Evolutionary conservation across 2,113 vertebrate genomes (phyloP).

Genomic region (Dipodomys ordii): DNA sequence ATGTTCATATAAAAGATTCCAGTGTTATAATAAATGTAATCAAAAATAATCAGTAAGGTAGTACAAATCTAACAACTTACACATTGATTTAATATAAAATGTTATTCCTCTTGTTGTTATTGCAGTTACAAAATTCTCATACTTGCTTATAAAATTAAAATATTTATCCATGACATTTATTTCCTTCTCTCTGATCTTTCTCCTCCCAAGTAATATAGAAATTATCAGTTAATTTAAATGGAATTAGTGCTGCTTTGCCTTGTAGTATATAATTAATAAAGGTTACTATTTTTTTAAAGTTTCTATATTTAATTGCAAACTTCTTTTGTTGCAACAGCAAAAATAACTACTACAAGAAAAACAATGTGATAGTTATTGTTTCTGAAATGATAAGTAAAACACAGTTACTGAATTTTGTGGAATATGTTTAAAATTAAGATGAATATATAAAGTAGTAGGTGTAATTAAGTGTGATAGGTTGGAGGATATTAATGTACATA

Average conservation of each 20-base stretch:
- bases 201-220: slow-evolving; percentile 16
- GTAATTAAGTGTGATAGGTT: neutral
- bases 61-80: neutral
- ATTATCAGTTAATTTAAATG: slow-evolving; percentile 59
- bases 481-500: neutral
- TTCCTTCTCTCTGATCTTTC: neutral
- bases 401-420: neutral
- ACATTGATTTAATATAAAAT: slow-evolving; percentile 44
- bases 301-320: neutral
- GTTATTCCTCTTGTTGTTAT: slow-evolving; percentile 52
- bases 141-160: slow-evolving; percentile 33
- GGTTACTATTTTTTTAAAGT: neutral
- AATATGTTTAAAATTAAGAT: neutral
- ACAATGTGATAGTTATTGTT: neutral
- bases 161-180: slow-evolving; percentile 17
- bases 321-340: slow-evolving; percentile 34
- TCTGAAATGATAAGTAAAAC: neutral
- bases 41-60: slow-evolving; percentile 13
- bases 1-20: slow-evolving; percentile 10
- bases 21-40: slow-evolving; percentile 25
- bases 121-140: slow-evolving; percentile 38
- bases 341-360: neutral
- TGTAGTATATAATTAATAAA: slow-evolving; percentile 15
- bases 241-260: neutral
- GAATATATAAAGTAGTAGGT: neutral